Evolutionary conservation across 37 sponge, comb jelly and placozoan genomes (phyloP), one percentile per base, ranked within the genome.

Genomic region (Amphimedon queenslandica): DNA sequence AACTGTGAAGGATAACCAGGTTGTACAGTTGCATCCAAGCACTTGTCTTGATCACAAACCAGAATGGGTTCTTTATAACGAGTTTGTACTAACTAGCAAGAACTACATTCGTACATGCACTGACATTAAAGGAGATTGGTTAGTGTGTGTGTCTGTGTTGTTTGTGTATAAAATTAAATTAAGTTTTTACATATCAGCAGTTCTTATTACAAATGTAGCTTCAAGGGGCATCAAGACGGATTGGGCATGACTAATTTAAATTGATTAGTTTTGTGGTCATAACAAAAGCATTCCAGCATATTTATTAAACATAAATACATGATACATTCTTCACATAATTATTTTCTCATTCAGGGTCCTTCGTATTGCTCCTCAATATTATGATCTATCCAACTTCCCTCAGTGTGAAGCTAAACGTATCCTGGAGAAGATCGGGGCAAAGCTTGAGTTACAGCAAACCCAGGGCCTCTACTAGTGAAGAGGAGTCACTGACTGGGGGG

Each of bases 1-100:
- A 34, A 94, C 99, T 16, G 86, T 94, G 20, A 98, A 98, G 47
- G 99, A 98, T 69, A 98, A 98, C 47, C 96, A 96, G 82, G 99
- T 98, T 25, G 99, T 99, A 10, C 99, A 99, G 87, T 88, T 99
- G 6, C 99, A 99, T 74, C 99, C 99, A 25, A 92, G 93, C 32
- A 92, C 99, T 25, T 99, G 99, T 79, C 77, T 99, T 40, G 96
- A 94, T 67, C 99, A 99, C 76, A 99, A 99, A 78, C 99, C 99
- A 55, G 94, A 95, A 77, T 99, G 99, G 99, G 99, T 99, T 0
- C 64, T 95, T 39, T 99, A 99, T 82, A 89, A 99, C 69, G 99
- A 99, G 81, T 99, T 99, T 80, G 99, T 99, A 20, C 89, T 99
- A 11, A 99, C 99, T 30, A 99, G 88, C 68, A 99, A 93, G 89